Base-by-base conservation (phyloP, 2,888 invertebrate species). In the Andrena bicolor region DNA sequence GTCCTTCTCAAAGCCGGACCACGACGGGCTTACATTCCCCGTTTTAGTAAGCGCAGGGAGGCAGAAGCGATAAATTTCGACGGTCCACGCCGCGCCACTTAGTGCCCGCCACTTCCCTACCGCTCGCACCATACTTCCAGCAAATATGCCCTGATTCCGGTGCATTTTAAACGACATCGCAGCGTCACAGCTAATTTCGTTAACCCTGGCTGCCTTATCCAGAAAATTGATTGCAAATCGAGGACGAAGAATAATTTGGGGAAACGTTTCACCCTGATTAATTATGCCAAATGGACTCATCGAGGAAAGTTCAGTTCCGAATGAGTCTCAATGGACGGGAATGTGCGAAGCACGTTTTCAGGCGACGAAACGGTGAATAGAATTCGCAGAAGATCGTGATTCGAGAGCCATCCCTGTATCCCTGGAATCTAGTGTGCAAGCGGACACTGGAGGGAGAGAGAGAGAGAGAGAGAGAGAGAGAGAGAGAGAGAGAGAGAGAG, bases 1-100 rank as follows among this genome's bases (percentile, higher is more conserved):
- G 91, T 90, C 76, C 87, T 87, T 81, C 86, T 85, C 87, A 89
- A 90, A 90, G 88, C 88, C 80, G 87, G 82, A 88, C 86, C 85
- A 84, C 77, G 80, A 71, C 63, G 60, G 85, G 90, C 89, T 90
- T 88, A 89, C 73, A 84, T 84, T 82, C 84, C 82, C 86, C 82
- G 76, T 75, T 75, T 61, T 61, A 53, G 82, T 84, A 83, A 87
- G 73, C 82, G 76, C 87, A 90, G 90, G 85, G 90, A 86, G 70
- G 87, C 78, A 89, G 81, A 76, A 86, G 76, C 85, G 82, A 84
- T 87, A 86, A 86, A 86, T 86, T 88, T 81, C 32, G 35, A 65
- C 41, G 35, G 30, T 61, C 56, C 51, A 58, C 8, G 23, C 51
- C 53, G 30, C 65, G 41, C 53, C 35, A 23, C 65, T 56, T 65